Percentiles rank a stretch among this genome's conserved stretches.
phyloP scores from a whole-genome alignment of 2,797 vertebrate species.

The Sebastes steindachneri region DNA sequence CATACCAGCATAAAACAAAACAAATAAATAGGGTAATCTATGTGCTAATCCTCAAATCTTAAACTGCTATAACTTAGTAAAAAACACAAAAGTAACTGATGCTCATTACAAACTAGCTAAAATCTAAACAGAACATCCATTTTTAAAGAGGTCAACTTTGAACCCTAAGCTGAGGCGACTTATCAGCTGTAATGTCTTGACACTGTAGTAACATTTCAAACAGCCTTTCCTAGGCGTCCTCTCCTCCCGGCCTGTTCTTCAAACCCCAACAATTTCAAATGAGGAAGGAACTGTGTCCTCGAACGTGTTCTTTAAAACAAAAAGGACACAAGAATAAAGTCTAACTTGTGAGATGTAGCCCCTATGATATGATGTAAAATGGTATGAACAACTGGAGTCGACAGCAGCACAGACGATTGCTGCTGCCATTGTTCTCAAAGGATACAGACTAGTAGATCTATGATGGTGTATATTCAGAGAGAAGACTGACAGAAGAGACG shows the following conservation, averaged over 20 bases:
- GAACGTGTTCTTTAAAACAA: slow-evolving; percentile 23
- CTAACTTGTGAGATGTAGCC: slow-evolving; percentile 29
- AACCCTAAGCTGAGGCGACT: slow-evolving; percentile 37
- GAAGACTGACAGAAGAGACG: slow-evolving; percentile 56
- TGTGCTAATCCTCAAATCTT: slow-evolving; percentile 39
- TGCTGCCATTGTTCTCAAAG: slow-evolving; percentile 22
- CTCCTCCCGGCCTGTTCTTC: slow-evolving; percentile 11
- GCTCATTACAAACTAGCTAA: slow-evolving; percentile 49
- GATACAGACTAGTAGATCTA: slow-evolving; percentile 44
- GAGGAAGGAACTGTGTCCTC: slow-evolving; percentile 12
- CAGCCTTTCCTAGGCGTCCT: background rate
- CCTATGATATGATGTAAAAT: slow-evolving; percentile 34
- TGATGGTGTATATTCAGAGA: slow-evolving; percentile 31
- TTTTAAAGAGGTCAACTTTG: slow-evolving; percentile 53
- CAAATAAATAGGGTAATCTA: slow-evolving; percentile 65
- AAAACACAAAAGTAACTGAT: slow-evolving; percentile 44
- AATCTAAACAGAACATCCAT: slow-evolving; percentile 50
- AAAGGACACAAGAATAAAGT: slow-evolving; percentile 41
- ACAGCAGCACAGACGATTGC: background rate
- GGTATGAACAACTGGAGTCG: background rate
- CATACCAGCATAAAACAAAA: slow-evolving; percentile 47
- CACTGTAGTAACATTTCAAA: slow-evolving; percentile 5
- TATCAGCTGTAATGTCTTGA: slow-evolving; percentile 38
- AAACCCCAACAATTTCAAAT: slow-evolving; percentile 13
- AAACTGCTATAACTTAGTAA: slow-evolving; percentile 46